These are phyloP conservation scores for Clamator glandarius DNA, from an alignment of 2,797 vertebrate species.

Conservation along the genomic window DNA sequence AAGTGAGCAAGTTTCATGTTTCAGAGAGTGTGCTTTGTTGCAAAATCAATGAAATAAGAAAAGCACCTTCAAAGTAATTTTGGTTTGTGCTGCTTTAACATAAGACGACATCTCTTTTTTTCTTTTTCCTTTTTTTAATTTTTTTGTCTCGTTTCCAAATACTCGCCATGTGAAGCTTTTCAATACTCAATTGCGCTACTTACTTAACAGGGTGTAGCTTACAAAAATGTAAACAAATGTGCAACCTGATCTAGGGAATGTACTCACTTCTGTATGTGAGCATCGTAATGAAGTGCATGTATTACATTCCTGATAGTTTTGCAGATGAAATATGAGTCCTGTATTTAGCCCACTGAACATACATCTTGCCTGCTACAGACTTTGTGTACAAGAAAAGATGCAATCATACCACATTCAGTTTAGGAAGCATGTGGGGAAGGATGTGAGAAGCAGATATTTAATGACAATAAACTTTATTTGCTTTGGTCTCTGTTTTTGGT, in stretches of 20 bases:
- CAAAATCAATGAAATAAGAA: neutral
- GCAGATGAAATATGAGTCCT: neutral
- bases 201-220: neutral
- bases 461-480: neutral
- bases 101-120: neutral
- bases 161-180: neutral
- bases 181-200: neutral
- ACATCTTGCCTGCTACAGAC: neutral
- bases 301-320: neutral
- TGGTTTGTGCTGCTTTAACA: neutral
- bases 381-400: neutral
- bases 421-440: neutral
- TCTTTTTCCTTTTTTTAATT: too few relatives aligned
- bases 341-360: neutral
- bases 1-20: neutral
- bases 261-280: neutral
- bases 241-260: neutral
- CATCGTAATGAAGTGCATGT: neutral
- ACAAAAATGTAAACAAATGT: neutral
- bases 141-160: accelerated
- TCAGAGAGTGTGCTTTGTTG: neutral
- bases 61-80: neutral
- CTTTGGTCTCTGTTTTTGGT: neutral
- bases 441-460: neutral
- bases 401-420: neutral